phyloP scores from a whole-genome alignment of 2,888 invertebrate genomes.

The Chesias legatella region DNA sequence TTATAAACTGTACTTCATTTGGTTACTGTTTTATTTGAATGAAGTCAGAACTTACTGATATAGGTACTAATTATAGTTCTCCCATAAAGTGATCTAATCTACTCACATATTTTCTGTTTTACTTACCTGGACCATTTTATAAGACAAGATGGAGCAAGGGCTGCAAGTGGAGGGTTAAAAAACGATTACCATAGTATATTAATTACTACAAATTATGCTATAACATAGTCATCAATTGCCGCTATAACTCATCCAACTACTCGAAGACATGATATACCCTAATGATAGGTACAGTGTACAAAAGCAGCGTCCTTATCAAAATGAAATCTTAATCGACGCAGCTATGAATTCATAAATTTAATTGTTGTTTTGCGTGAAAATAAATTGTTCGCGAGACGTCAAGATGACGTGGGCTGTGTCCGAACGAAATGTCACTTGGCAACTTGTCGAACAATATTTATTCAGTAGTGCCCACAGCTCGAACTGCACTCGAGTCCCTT shows the following conservation, averaged over 20 bases:
- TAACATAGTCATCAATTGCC: conserved; percentile 35
- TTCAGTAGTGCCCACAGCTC: conserved; percentile 66
- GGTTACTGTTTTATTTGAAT: conserved; percentile 11
- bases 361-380: conserved; percentile 71
- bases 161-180: conserved; percentile 4
- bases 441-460: conserved; percentile 74
- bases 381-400: conserved; percentile 59
- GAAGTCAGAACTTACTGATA: too few relatives aligned
- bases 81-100: too few relatives aligned
- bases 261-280: conserved; percentile 45
- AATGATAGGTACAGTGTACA: conserved; percentile 55
- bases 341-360: conserved; percentile 71
- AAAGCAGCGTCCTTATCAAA: conserved; percentile 65
- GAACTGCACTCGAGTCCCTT: conserved; percentile 68
- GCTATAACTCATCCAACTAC: conserved; percentile 46
- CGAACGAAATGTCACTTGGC: conserved; percentile 73
- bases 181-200: conserved; percentile 28
- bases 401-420: conserved; percentile 55
- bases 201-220: conserved; percentile 26
- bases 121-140: too few relatives aligned
- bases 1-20: conserved; percentile 21
- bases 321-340: conserved; percentile 71
- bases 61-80: too few relatives aligned
- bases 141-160: not conserved
- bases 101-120: too few relatives aligned